Base-by-base conservation (phyloP, 2,113 vertebrate genomes). In the Nycticebus coucang region DNA sequence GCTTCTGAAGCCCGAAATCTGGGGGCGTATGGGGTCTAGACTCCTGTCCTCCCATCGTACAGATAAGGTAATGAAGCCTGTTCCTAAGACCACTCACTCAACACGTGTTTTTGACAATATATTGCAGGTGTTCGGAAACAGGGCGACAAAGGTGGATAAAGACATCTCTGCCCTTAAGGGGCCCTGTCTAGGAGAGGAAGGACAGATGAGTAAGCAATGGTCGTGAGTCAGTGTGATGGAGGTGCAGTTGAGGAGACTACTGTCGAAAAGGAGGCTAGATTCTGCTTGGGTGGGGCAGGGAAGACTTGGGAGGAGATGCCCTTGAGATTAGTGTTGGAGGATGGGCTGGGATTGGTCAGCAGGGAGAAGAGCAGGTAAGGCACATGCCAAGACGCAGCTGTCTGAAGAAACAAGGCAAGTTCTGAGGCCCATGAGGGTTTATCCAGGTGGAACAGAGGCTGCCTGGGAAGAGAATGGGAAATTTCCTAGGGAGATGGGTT, bases 21-120 rank as follows among this genome's bases (percentile, higher is more conserved):
- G 35, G 84, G 72, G 14, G 55, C 7, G n/a, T 59, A 30, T 37
- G 62, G 75, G 35, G 50, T 55, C 81, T 62, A 64, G 75, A 18
- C 68, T 69, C 80, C 28, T 10, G 50, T 60, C 17, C 30, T 55
- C 8, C 15, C 26, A 14, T 12, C 22, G 68, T 33, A 86, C 41
- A 62, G 33, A 92, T 22, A 50, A 94, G 90, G 95, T 95, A 95
- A 74, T 83, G 80, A 81, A 96, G 68, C 68, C 26, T 66, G 41
- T 89, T 92, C 74, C 22, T 62, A 33, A 80, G 81, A 55, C 66
- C 26, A 41, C 83, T 30, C 72, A 57, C 30, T 35, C 30, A 22
- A 9, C 96, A 33, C 6, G 5, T 37, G 91, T 2, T 28, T 13
- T 15, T 79, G 94, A 81, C 72, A 18, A 6, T 17, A 22, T 11